phyloP scores from a whole-genome alignment of 2,113 vertebrate species.

The Xiphophorus couchianus region DNA sequence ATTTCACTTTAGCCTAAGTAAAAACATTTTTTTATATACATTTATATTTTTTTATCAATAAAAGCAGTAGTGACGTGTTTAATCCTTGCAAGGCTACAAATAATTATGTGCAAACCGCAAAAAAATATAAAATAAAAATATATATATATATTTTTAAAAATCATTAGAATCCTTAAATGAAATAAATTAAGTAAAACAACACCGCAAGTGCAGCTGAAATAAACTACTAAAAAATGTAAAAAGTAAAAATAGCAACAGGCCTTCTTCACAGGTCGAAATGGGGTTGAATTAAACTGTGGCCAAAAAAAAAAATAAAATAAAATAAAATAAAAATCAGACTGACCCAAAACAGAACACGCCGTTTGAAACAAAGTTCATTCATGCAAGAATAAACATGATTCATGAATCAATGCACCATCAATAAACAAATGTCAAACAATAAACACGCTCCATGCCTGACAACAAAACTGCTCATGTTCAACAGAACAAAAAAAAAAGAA shows the following conservation, averaged over 20 bases:
- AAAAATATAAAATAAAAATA: not conserved
- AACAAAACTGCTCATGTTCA: slow-evolving; percentile 54
- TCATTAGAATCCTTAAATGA: not conserved
- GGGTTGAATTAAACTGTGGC: slow-evolving; percentile 13
- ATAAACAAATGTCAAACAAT: slow-evolving; percentile 61
- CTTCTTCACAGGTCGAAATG: not conserved
- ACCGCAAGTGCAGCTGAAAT: slow-evolving; percentile 11
- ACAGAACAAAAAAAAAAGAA: slow-evolving; percentile 27
- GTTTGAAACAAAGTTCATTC: slow-evolving; percentile 37
- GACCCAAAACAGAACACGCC: slow-evolving; percentile 19
- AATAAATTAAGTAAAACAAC: slow-evolving; percentile 6
- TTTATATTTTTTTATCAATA: slow-evolving; percentile 17
- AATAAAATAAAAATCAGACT: not conserved
- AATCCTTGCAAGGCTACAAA: slow-evolving; percentile 38
- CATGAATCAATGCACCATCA: slow-evolving; percentile 51
- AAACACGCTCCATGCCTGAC: slow-evolving; percentile 52
- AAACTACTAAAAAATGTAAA: not conserved
- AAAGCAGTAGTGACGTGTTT: slow-evolving; percentile 35
- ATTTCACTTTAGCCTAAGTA: too few relatives aligned
- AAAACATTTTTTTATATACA: too few relatives aligned
- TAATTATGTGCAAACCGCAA: slow-evolving; percentile 2
- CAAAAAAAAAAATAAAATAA: not conserved
- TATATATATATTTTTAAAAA: too few relatives aligned
- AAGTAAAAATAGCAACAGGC: slow-evolving; percentile 26
- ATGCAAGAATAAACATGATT: slow-evolving; percentile 21